Percentiles rank a stretch among this genome's conserved stretches.
phyloP scores from a whole-genome alignment of 2,888 invertebrate genomes.

The Pediacus dermestoides region DNA sequence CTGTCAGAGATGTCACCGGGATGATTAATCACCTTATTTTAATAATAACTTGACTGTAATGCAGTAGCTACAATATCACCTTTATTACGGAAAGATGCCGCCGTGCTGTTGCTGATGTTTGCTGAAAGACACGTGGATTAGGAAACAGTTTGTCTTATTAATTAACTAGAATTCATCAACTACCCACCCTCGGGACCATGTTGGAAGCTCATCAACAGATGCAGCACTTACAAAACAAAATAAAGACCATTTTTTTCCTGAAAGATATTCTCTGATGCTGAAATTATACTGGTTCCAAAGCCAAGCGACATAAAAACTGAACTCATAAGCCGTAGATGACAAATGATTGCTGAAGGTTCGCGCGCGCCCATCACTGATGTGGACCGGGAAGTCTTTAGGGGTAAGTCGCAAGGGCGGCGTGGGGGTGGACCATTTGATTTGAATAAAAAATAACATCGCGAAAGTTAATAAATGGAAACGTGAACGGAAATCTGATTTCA shows the following conservation, averaged over 20 bases:
- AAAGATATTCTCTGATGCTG: no score
- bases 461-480: slow-evolving; percentile 53
- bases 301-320: no score
- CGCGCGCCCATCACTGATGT: slow-evolving; percentile 32
- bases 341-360: slow-evolving; percentile 46
- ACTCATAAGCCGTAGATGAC: slow-evolving; percentile 48
- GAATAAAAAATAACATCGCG: slow-evolving; percentile 52
- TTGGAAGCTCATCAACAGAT: no score
- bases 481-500: slow-evolving; percentile 51
- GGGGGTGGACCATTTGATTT: slow-evolving; percentile 47
- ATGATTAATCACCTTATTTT: slow-evolving; percentile 53
- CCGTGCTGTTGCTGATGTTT: slow-evolving; percentile 31
- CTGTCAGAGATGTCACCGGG: slow-evolving; percentile 47
- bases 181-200: no score
- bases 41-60: slow-evolving; percentile 51
- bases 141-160: slow-evolving; percentile 38
- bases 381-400: slow-evolving; percentile 25
- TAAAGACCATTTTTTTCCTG: no score
- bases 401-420: slow-evolving; percentile 16
- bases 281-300: no score
- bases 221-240: no score
- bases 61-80: slow-evolving; percentile 48
- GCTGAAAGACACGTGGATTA: slow-evolving; percentile 42
- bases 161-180: slow-evolving; percentile 37
- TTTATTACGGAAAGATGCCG: slow-evolving; percentile 45